A percentile compares a stretch with the other conserved stretches of the same genome.
Conservation (phyloP, 2,797 vertebrate genomes). For the Lates japonicus region DNA sequence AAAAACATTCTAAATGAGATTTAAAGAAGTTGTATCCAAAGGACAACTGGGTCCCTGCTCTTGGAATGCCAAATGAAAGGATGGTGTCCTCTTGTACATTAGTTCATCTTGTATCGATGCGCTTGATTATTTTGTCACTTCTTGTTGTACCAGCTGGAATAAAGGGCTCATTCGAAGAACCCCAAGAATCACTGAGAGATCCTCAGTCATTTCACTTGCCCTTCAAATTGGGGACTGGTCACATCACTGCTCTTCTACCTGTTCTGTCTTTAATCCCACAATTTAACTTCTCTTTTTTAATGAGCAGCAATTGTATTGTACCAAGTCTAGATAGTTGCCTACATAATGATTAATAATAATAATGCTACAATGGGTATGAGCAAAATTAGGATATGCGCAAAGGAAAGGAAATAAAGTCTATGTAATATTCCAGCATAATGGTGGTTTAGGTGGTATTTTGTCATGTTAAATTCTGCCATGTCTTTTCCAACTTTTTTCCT, state of each 20-base stretch:
- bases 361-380: neutral
- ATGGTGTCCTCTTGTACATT: conserved; percentile 9
- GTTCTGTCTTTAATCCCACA: neutral
- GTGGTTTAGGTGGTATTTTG: conserved; percentile 10
- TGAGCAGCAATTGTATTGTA: conserved; percentile 1
- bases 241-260: neutral
- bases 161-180: neutral
- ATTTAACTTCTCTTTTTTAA: conserved; percentile 7
- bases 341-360: neutral
- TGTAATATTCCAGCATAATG: neutral
- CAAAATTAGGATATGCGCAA: neutral
- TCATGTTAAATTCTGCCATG: neutral
- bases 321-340: neutral
- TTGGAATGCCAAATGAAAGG: conserved; percentile 5
- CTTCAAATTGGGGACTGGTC: conserved; percentile 7
- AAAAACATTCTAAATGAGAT: neutral
- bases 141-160: neutral
- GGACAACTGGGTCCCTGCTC: neutral
- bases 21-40: conserved; percentile 28
- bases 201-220: neutral
- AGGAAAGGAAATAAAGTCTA: neutral
- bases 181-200: conserved; percentile 8
- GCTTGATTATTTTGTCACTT: neutral
- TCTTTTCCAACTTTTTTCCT: neutral
- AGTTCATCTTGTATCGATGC: conserved; percentile 18